Evolutionary conservation across 2,113 vertebrate genomes (phyloP).

Genomic region (Oreocharis arfaki): DNA sequence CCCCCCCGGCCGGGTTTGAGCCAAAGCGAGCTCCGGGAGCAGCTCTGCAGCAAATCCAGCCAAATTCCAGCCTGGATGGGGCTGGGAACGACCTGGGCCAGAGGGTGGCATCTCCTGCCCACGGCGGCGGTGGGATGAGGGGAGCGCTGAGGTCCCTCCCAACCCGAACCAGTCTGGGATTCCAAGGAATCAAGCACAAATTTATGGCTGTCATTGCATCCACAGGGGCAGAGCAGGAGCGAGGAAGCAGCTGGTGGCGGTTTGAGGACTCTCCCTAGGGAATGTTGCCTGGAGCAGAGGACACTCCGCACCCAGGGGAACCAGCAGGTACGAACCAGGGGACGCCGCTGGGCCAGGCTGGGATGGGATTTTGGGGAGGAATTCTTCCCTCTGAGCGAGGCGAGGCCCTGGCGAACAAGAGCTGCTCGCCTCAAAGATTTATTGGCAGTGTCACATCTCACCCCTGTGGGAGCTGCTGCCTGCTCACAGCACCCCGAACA

Average conservation of each 20-base stretch:
- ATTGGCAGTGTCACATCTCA: accelerated
- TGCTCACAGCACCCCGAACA: background rate
- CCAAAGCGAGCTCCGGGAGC: background rate
- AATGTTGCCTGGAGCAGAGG: background rate
- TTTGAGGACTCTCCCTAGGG: background rate
- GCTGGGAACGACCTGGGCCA: background rate
- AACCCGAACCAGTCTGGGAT: background rate
- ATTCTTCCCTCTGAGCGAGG: background rate
- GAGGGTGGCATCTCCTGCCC: background rate
- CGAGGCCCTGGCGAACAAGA: background rate
- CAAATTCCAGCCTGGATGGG: background rate
- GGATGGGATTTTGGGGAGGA: background rate
- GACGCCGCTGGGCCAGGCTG: background rate
- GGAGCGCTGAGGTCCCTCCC: background rate
- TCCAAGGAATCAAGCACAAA: background rate
- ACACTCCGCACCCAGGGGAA: background rate
- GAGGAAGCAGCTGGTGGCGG: background rate
- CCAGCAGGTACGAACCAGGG: background rate
- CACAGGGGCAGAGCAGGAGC: background rate
- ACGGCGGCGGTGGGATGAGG: background rate
- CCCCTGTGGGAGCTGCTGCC: background rate
- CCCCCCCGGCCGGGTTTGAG: background rate
- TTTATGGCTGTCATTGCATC: accelerated
- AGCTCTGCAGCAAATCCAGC: background rate
- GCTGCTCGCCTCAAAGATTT: background rate